A percentile compares a stretch with the other conserved stretches of the same genome.
These are phyloP conservation scores for Gorsachius goisagi DNA, from an alignment of 2,113 vertebrate species.

Conservation along the genomic window DNA sequence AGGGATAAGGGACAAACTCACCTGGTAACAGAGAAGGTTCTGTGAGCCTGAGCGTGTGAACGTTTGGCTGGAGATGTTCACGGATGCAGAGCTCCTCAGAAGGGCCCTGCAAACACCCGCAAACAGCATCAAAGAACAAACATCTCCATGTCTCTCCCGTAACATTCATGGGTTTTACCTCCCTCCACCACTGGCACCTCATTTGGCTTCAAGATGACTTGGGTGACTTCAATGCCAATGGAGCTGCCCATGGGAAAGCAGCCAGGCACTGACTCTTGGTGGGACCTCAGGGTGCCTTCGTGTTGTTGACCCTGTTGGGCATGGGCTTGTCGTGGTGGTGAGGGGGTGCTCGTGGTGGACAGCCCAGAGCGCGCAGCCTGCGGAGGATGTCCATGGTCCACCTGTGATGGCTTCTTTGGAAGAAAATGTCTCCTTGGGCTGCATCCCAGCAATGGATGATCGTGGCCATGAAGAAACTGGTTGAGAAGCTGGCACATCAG, in stretches of 20 bases:
- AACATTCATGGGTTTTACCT: neutral
- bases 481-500: neutral
- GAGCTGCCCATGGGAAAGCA: neutral
- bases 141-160: neutral
- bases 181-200: neutral
- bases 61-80: neutral
- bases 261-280: neutral
- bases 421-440: neutral
- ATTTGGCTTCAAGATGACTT: neutral
- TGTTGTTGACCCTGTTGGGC: neutral
- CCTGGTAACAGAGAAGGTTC: neutral
- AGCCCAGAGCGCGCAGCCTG: neutral
- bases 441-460: neutral
- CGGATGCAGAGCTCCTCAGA: neutral
- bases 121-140: neutral
- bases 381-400: fast-evolving
- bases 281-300: neutral
- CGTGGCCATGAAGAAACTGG: neutral
- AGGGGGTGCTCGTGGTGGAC: neutral
- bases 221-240: neutral
- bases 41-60: fast-evolving
- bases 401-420: neutral
- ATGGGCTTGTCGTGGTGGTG: fast-evolving
- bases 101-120: neutral
- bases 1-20: neutral